Conservation (phyloP, 2,888 invertebrate genomes). For the Chorisops tibialis region DNA sequence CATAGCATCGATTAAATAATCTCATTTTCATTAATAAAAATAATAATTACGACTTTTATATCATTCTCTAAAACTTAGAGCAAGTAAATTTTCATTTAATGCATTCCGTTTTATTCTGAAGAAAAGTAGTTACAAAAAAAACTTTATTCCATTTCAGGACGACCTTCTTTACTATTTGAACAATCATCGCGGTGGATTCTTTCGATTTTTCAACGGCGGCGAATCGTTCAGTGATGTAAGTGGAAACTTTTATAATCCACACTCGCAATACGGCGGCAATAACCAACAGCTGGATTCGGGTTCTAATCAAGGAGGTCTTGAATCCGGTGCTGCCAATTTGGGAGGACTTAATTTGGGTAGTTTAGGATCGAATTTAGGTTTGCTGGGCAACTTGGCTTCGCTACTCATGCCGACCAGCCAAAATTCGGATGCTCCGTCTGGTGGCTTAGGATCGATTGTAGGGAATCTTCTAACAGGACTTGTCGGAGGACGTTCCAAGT, state of each 20-base stretch:
- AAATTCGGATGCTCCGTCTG: slow-evolving; percentile 8
- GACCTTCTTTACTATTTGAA: slow-evolving; percentile 74
- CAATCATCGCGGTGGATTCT: slow-evolving; percentile 83
- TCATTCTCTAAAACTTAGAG: no score
- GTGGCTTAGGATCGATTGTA: slow-evolving; percentile 28
- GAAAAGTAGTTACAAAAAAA: no score
- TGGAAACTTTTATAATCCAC: slow-evolving; percentile 20
- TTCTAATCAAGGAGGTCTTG: slow-evolving; percentile 17
- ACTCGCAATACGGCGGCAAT: slow-evolving; percentile 12
- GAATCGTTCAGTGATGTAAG: slow-evolving; percentile 45
- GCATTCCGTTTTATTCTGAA: no score
- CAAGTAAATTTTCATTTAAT: no score
- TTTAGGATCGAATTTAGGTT: slow-evolving; percentile 31
- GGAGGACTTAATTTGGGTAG: slow-evolving; percentile 34
- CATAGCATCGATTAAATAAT: no score
- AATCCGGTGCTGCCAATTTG: not conserved
- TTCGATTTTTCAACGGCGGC: slow-evolving; percentile 67
- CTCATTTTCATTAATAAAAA: no score
- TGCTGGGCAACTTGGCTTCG: slow-evolving; percentile 31
- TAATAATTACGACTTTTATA: no score
- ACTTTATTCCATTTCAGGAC: slow-evolving; percentile 55
- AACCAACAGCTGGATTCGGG: slow-evolving; percentile 1
- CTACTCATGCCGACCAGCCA: slow-evolving; percentile 24
- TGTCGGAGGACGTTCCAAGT: slow-evolving; percentile 26
- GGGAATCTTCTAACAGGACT: slow-evolving; percentile 35